Percentiles rank a stretch among this genome's conserved stretches.
phyloP scores from a whole-genome alignment of 2,797 vertebrate genomes.

The Myotis daubentonii region DNA sequence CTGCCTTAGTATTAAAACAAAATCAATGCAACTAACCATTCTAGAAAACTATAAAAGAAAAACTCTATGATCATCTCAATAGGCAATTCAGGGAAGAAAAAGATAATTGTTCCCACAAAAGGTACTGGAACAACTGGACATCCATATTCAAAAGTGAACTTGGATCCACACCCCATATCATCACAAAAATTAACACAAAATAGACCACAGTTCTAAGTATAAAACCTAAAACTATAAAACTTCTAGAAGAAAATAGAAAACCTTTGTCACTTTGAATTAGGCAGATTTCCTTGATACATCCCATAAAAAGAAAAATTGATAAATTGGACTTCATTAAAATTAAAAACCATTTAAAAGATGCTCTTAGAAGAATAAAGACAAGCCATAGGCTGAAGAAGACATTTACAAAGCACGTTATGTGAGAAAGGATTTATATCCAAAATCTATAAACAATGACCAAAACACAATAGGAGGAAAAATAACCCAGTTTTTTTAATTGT shows the following conservation, averaged over 20 bases:
- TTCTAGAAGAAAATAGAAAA: constrained; percentile 36
- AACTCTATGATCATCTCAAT: neutral
- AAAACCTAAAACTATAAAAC: constrained; percentile 17
- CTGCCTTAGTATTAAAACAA: neutral
- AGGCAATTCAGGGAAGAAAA: neutral
- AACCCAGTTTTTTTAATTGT: neutral
- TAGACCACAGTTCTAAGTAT: neutral
- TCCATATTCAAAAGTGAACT: neutral
- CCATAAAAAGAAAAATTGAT: neutral
- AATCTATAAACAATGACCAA: neutral
- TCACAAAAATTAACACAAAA: constrained; percentile 14
- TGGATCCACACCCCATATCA: neutral
- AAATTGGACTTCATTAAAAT: neutral
- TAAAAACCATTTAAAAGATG: neutral
- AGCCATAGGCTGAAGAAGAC: neutral
- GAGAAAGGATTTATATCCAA: neutral
- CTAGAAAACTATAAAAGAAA: neutral
- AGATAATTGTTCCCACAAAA: neutral
- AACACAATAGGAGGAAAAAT: neutral
- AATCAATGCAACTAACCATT: neutral
- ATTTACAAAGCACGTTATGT: neutral
- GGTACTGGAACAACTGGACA: neutral
- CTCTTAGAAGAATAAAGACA: neutral
- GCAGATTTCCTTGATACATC: neutral
- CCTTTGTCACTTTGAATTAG: neutral